These are phyloP conservation scores for Eilema caniola DNA, from an alignment of 2,888 invertebrate genomes.

Conservation along the genomic window DNA sequence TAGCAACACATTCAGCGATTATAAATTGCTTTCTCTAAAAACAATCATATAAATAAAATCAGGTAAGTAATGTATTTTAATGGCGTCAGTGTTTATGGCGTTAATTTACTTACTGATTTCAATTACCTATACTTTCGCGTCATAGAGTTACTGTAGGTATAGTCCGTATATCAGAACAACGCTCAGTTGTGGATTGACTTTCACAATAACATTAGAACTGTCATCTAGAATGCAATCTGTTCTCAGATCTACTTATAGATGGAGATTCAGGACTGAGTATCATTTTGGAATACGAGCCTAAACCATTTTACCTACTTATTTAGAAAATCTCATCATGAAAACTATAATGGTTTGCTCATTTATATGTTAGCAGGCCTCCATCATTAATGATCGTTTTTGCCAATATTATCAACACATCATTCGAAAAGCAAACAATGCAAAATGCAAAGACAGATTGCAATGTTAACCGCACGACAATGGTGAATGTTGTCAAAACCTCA, in stretches of 20 bases:
- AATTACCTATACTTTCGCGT: background rate
- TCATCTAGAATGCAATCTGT: too few species aligned
- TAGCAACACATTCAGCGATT: too few species aligned
- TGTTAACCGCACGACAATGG: conserved; percentile 30
- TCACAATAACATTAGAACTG: too few species aligned
- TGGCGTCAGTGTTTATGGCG: background rate
- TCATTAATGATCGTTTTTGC: background rate
- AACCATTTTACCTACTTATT: too few species aligned
- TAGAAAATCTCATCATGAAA: too few species aligned
- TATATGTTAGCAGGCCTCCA: background rate
- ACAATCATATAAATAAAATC: background rate
- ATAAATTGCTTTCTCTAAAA: background rate
- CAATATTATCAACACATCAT: conserved; percentile 3
- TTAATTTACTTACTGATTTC: background rate
- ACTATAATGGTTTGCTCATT: background rate
- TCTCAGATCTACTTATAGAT: too few species aligned
- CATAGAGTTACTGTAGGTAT: too few species aligned
- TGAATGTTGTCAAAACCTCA: conserved; percentile 38
- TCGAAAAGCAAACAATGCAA: conserved; percentile 6
- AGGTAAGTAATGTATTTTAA: background rate
- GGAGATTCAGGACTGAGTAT: too few species aligned
- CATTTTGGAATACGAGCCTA: too few species aligned
- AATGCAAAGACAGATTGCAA: conserved; percentile 10
- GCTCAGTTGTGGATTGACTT: too few species aligned
- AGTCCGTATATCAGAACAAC: too few species aligned